Conservation (phyloP, 2,888 invertebrate genomes). For the Stegana nigrithorax region DNA sequence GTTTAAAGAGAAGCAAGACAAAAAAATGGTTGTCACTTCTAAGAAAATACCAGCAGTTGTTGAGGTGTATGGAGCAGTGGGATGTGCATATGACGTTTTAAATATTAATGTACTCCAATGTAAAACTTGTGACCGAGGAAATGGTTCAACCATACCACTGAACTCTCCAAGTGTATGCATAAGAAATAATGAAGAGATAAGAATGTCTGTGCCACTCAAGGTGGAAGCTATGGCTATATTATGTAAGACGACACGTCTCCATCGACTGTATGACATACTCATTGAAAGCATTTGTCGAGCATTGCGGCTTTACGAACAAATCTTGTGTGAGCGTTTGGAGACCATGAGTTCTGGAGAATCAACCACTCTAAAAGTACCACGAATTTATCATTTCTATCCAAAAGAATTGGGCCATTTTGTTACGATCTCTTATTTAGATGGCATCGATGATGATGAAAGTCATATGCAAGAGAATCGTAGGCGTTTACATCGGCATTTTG, state of each 20-base stretch:
- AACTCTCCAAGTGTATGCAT: conserved; percentile 53
- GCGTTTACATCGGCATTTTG: conserved; percentile 78
- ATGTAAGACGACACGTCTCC: conserved; percentile 74
- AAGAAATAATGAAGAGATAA: conserved; percentile 54
- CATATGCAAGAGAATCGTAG: conserved; percentile 74
- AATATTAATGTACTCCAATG: conserved; percentile 63
- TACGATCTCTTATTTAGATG: conserved; percentile 78
- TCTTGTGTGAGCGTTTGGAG: conserved; percentile 72
- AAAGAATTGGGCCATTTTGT: conserved; percentile 80
- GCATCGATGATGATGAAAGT: conserved; percentile 76
- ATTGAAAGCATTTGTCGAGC: conserved; percentile 81
- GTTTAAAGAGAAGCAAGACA: too few relatives aligned
- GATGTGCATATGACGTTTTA: conserved; percentile 62
- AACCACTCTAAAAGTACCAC: conserved; percentile 55
- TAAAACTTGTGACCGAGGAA: conserved; percentile 57
- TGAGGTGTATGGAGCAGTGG: conserved; percentile 43
- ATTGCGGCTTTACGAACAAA: conserved; percentile 75
- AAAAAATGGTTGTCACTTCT: too few relatives aligned
- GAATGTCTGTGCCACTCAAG: conserved; percentile 71
- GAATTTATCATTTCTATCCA: conserved; percentile 77
- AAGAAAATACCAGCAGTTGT: conserved; percentile 14
- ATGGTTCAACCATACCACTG: conserved; percentile 37
- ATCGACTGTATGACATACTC: conserved; percentile 78
- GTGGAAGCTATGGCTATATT: conserved; percentile 81
- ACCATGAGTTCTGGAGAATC: conserved; percentile 49